These are phyloP conservation scores for Carduelis carduelis DNA, from an alignment of 2,797 vertebrate genomes.

Conservation along the genomic window DNA sequence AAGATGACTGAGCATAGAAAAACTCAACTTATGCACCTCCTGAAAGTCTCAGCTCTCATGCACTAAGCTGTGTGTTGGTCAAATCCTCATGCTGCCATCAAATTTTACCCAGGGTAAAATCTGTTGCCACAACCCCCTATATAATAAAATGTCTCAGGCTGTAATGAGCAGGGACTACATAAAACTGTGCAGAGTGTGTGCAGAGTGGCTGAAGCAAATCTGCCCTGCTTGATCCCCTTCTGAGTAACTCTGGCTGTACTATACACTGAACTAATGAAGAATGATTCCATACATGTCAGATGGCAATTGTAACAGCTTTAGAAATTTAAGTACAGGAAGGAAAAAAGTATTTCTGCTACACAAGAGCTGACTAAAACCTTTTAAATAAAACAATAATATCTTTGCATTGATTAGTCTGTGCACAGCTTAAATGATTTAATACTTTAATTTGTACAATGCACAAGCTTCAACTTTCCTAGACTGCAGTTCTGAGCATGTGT, in stretches of 20 bases:
- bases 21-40: not conserved
- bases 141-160: not conserved
- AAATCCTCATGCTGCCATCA: not conserved
- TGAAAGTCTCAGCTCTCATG: not conserved
- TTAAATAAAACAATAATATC: not conserved
- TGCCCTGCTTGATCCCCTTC: not conserved
- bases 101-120: not conserved
- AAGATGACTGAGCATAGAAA: not conserved
- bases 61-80: not conserved
- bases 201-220: not conserved
- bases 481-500: rapidly evolving
- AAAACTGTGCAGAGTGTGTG: not conserved
- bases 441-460: not conserved
- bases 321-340: not conserved
- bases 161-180: not conserved
- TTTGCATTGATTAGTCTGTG: not conserved
- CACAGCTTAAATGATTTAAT: not conserved
- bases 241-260: not conserved
- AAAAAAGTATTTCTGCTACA: not conserved
- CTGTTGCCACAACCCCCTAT: not conserved
- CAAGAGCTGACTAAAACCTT: not conserved
- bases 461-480: not conserved
- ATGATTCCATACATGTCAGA: rapidly evolving
- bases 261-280: not conserved
- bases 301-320: not conserved